Percentiles rank a stretch among this genome's conserved stretches.
phyloP scores from a whole-genome alignment of 2,113 vertebrate species.

The Alethe diademata region DNA sequence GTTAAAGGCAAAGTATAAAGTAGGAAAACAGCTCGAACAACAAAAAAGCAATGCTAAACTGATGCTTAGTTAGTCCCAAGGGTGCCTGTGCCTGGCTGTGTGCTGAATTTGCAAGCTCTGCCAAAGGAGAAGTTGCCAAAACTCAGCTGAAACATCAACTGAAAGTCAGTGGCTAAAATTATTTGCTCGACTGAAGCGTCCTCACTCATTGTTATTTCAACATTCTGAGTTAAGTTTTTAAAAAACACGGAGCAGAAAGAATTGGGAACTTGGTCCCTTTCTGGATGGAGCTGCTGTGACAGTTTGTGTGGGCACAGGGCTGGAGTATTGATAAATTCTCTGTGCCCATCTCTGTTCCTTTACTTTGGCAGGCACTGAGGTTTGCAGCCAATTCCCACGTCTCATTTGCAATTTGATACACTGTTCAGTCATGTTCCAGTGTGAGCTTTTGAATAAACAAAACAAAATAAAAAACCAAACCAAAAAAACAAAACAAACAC shows the following conservation, averaged over 20 bases:
- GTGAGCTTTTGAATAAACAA: not conserved
- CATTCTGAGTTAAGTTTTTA: not conserved
- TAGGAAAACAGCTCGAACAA: not conserved
- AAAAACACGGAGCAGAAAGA: not conserved
- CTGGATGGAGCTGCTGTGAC: not conserved
- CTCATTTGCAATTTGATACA: not conserved
- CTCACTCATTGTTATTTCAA: slow-evolving; percentile 7
- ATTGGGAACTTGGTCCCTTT: not conserved
- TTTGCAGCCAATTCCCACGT: not conserved
- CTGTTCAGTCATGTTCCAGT: not conserved
- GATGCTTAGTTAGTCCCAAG: not conserved
- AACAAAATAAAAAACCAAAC: not conserved
- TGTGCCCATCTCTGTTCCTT: not conserved
- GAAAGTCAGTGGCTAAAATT: not conserved
- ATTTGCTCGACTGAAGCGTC: not conserved
- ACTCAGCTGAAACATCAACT: slow-evolving; percentile 2
- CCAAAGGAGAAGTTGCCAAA: not conserved
- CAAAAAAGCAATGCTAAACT: not conserved
- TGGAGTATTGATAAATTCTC: not conserved
- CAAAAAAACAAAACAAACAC: not conserved
- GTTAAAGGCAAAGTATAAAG: slow-evolving; percentile 22
- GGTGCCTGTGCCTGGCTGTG: not conserved
- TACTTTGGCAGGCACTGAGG: not conserved
- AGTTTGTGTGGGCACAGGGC: not conserved
- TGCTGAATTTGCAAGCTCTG: slow-evolving; percentile 7